These are phyloP conservation scores for Psilopogon haemacephalus DNA, from an alignment of 2,113 vertebrate species.

Conservation along the genomic window DNA sequence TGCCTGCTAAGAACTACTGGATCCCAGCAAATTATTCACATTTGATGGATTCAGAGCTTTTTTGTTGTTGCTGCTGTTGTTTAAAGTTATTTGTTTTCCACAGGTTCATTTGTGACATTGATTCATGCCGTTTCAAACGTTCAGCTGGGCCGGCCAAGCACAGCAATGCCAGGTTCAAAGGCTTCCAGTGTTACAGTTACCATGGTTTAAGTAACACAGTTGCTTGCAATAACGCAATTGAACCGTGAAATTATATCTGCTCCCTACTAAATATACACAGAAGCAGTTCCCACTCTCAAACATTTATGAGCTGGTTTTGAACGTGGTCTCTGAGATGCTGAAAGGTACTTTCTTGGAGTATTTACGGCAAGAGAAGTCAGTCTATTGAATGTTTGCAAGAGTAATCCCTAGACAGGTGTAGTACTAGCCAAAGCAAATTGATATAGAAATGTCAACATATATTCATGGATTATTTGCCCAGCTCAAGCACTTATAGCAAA, in stretches of 20 bases:
- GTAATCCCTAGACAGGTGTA: constrained; percentile 35
- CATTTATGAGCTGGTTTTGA: neutral
- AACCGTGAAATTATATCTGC: neutral
- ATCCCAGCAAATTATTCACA: neutral
- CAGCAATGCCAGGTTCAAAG: neutral
- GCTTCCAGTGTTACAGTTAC: neutral
- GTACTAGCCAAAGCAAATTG: constrained; percentile 48
- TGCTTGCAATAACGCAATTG: neutral
- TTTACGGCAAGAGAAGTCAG: neutral
- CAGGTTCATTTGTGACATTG: fast-evolving
- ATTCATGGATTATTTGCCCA: constrained; percentile 22
- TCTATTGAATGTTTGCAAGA: neutral
- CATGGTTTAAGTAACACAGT: fast-evolving
- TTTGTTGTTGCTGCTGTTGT: too few relatives aligned
- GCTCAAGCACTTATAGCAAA: constrained; percentile 19
- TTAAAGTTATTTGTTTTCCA: neutral
- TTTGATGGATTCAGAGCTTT: neutral
- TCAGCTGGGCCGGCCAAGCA: neutral
- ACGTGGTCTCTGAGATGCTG: neutral
- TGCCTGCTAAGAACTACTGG: neutral
- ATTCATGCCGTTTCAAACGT: neutral
- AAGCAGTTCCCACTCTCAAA: neutral
- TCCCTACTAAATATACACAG: neutral
- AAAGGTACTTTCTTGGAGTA: neutral
- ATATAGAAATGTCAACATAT: constrained; percentile 52